phyloP scores from a whole-genome alignment of 2,113 vertebrate genomes.

The Malurus cyaneus region DNA sequence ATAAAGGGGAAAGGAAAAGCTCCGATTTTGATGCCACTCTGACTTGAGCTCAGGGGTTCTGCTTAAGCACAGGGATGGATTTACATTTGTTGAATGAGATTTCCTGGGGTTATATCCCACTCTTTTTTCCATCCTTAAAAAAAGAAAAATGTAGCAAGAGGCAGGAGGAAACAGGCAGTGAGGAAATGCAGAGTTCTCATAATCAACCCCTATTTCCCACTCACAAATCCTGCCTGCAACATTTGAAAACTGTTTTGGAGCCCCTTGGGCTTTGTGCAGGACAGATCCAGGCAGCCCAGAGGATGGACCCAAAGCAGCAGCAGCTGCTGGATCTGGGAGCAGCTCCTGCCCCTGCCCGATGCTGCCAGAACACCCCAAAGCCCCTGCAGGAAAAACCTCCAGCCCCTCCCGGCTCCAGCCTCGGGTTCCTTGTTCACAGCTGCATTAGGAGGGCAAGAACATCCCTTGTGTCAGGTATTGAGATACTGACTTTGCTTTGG shows the following conservation, averaged over 20 bases:
- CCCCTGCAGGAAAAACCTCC: background rate
- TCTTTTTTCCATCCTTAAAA: rapidly evolving
- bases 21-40: background rate
- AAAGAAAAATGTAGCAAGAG: background rate
- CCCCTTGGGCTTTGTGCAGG: background rate
- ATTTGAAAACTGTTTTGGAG: background rate
- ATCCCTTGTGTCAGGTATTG: background rate
- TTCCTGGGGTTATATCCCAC: background rate
- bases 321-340: background rate
- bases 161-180: background rate
- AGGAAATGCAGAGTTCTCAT: background rate
- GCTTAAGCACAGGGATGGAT: background rate
- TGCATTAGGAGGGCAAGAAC: background rate
- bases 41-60: background rate
- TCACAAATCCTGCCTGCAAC: background rate
- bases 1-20: background rate
- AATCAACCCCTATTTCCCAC: background rate
- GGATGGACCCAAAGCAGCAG: background rate
- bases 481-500: too few relatives aligned
- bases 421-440: rapidly evolving
- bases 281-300: background rate
- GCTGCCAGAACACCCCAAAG: background rate
- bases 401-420: background rate
- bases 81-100: background rate
- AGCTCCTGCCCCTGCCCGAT: rapidly evolving